Conservation (phyloP, 2,113 vertebrate genomes). For the Anolis carolinensis region DNA sequence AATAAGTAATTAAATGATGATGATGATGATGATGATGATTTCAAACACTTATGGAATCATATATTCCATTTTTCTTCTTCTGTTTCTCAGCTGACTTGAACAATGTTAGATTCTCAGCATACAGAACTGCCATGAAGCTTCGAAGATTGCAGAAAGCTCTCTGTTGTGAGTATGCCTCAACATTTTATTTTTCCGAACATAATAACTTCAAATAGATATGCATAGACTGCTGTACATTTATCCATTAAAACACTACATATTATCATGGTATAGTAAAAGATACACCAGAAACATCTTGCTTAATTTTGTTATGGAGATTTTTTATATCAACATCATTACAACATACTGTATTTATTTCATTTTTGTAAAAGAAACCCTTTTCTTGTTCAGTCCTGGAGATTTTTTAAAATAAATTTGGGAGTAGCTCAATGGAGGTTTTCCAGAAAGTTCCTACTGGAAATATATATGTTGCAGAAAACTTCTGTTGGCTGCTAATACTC, state of each 20-base stretch:
- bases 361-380: neutral
- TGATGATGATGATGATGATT: too few species aligned
- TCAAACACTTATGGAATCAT: constrained; percentile 50
- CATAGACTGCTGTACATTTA: neutral
- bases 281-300: too few species aligned
- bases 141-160: constrained; percentile 97
- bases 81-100: constrained; percentile 88
- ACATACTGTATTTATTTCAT: neutral
- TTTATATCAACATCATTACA: neutral
- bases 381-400: neutral
- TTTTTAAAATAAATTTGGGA: neutral
- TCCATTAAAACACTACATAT: neutral
- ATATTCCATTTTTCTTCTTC: constrained; percentile 30
- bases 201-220: neutral
- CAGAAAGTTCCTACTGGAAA: neutral
- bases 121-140: constrained; percentile 98
- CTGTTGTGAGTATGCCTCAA: constrained; percentile 86
- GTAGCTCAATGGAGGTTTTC: neutral
- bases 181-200: neutral
- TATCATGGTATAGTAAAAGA: neutral
- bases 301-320: neutral
- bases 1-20: too few species aligned
- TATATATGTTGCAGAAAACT: neutral
- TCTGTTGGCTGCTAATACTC: neutral
- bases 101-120: constrained; percentile 97